Evolutionary conservation across 2,113 vertebrate species (phyloP).

Genomic region (Melanocharis versteri): DNA sequence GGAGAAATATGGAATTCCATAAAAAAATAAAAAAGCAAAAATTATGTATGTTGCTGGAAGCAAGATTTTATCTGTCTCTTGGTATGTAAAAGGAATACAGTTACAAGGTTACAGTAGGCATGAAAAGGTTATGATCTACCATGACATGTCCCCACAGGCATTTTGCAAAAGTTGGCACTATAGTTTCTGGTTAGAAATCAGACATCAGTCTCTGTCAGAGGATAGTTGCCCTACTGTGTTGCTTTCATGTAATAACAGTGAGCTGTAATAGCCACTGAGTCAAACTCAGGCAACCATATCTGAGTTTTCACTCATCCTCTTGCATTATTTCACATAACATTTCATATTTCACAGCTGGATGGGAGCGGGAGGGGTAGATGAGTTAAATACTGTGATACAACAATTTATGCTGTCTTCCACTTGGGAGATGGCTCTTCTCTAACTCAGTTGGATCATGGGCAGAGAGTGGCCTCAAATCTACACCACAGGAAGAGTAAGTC

Average conservation of each 20-base stretch:
- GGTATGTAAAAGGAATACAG: neutral
- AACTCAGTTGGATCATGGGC: neutral
- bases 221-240: neutral
- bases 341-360: neutral
- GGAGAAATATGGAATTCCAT: neutral
- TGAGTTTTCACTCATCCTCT: neutral
- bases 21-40: neutral
- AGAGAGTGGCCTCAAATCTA: neutral
- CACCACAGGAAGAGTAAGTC: neutral
- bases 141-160: neutral
- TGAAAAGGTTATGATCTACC: neutral
- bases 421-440: neutral
- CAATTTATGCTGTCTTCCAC: neutral
- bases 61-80: neutral
- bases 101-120: neutral
- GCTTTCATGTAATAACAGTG: neutral
- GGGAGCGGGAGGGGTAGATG: neutral
- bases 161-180: neutral
- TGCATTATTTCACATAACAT: neutral
- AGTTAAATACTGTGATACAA: rapidly evolving
- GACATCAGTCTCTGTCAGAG: neutral
- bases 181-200: neutral
- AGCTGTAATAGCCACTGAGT: neutral
- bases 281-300: neutral
- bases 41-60: neutral